Base-by-base conservation (phyloP, 1,140 invertebrate species). In the Papilio xuthus region DNA sequence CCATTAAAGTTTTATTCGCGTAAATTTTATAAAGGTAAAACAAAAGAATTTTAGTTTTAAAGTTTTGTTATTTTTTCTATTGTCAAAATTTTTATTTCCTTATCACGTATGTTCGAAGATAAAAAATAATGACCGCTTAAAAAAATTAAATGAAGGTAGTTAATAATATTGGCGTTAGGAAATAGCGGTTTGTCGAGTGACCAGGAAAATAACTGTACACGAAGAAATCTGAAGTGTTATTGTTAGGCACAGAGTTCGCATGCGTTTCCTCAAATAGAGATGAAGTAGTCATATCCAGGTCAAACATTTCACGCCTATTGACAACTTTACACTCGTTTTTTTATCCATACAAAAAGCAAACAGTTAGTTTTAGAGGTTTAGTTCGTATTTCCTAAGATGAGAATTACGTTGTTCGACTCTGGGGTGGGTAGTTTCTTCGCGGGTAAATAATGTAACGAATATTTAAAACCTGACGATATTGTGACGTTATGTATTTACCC, bases 221-320 rank as follows among this genome's bases (percentile, higher is more conserved):
- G 8, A 60, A 60, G 56, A 60, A 60, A 60, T 60, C 56, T 60
- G 23, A 12, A 56, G 53, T 56, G 7, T 20, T 20, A 60, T 53
- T 53, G 50, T 53, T 53, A 53, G 50, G 50, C 50, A 7, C 50
- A 53, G 18, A 53, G n/a, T 53, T 53, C 50, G 32, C 32, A 53
- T 18, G 50, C 20, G n/a, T 60, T 60, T 60, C 23, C 56, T 60
- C 56, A 60, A 26, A 60, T 23, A 60, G 56, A 20, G 53, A 26
- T 60, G 56, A 60, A 26, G 20, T 26, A 3, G 20, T 60, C 56
- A 26, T 20, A 60, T 23, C 20, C 56, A 60, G 56, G 56, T 26
- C 56, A 60, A 60, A 60, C 8, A 60, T 60, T 60, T 53, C 50
- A 53, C 50, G 50, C 50, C 50, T 20, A 53, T 53, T 53, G 50